Conservation (phyloP, 2,888 invertebrate genomes). For the Plagiodera versicolora region DNA sequence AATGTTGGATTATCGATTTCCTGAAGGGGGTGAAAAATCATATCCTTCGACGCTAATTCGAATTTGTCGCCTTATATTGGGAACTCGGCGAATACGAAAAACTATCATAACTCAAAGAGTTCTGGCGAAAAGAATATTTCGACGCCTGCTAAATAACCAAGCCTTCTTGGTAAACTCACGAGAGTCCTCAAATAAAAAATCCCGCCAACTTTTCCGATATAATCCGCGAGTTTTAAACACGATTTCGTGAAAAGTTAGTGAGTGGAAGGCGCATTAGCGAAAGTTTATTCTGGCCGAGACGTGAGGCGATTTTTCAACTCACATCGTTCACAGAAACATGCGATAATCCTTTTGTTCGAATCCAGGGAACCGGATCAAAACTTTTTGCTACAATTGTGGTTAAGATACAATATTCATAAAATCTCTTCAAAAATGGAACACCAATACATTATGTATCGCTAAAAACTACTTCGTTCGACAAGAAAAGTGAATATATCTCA, state of each 20-base stretch:
- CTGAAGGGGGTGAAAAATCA: too few species aligned
- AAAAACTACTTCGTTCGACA: too few species aligned
- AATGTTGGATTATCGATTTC: too few species aligned
- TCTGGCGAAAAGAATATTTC: neutral
- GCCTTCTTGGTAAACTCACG: conserved; percentile 1
- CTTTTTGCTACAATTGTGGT: neutral
- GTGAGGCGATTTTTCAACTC: conserved; percentile 28
- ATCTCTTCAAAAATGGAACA: too few species aligned
- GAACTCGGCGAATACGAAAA: neutral
- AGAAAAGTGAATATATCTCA: too few species aligned
- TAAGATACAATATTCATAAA: too few species aligned
- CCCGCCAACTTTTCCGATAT: conserved; percentile 23
- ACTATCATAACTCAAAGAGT: neutral
- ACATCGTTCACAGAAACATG: neutral
- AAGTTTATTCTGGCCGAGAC: conserved; percentile 38
- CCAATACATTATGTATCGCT: too few species aligned
- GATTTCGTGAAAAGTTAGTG: conserved; percentile 30
- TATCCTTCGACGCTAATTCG: too few species aligned
- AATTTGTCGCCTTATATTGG: too few species aligned
- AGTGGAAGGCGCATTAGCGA: conserved; percentile 38
- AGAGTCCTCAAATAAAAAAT: conserved; percentile 19
- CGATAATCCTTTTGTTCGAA: neutral
- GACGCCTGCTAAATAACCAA: neutral
- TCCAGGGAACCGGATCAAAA: neutral
- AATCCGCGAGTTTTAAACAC: conserved; percentile 22